Evolutionary conservation across 2,888 invertebrate genomes (phyloP), one percentile per base, ranked within the genome.

Genomic region (Drosophila nr. perissopoda): DNA sequence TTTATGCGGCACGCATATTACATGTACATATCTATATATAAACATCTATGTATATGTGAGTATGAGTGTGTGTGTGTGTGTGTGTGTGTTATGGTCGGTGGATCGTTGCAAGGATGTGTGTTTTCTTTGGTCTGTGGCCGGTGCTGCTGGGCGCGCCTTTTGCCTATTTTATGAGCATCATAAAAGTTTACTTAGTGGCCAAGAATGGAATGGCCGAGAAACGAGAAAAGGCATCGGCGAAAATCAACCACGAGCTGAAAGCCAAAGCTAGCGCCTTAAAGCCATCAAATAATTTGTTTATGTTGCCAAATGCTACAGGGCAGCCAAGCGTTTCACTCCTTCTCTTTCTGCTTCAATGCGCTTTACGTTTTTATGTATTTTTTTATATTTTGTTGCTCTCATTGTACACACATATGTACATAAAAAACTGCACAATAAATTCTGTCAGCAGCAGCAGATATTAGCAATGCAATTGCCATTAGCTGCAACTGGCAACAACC

Each of bases 231-330:
- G 49, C 64, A 53, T 52, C 38, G 25, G 34, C 67, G 52, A 48
- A 51, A 31, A 48, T n/a, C 53, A 58, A 40, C 63, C 65, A 34
- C 70, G 63, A 75, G 57, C 71, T 64, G 51, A 74, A 69, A 53
- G 53, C 53, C 34, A 34, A 54, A 58, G 61, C 70, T 38, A 65
- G 42, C 73, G 76, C 74, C 72, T 82, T 68, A 75, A 74, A 76
- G 81, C 75, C 81, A 87, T 89, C 77, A 87, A 90, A 90, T 87
- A 85, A 87, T 87, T 89, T 87, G 88, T 88, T 87, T 90, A 88
- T 88, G 90, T 75, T 79, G 76, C 83, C 70, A 76, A 86, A 81
- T 73, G 59, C 81, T 76, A 54, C 73, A 67, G 21, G 34, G 40
- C 73, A 46, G n/a, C 54, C 40, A 52, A 29, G 49, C 48, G 36